A percentile compares a stretch with the other conserved stretches of the same genome.
These are phyloP conservation scores for Numenius phaeopus DNA, from an alignment of 2,797 vertebrate species.

Conservation along the genomic window DNA sequence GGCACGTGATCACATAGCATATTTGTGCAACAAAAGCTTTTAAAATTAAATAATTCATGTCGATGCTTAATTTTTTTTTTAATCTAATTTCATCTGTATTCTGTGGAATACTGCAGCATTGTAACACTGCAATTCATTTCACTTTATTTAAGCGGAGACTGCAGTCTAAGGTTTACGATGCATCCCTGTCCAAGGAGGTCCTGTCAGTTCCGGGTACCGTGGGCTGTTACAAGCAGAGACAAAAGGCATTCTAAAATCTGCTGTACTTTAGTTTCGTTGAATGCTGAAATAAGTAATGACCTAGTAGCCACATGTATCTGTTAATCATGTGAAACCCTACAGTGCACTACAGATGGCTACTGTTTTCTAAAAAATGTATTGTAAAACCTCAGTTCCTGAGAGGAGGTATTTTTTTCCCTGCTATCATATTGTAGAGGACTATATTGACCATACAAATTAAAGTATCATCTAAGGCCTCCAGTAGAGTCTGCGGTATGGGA, in stretches of 20 bases:
- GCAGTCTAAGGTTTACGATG: neutral
- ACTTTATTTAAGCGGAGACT: neutral
- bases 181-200: neutral
- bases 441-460: neutral
- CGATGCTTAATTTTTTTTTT: neutral
- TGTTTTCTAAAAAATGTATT: neutral
- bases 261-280: neutral
- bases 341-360: neutral
- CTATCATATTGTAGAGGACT: neutral
- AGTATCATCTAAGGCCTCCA: neutral
- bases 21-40: neutral
- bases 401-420: neutral
- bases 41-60: neutral
- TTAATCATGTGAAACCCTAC: neutral
- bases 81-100: neutral
- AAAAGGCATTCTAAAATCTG: neutral
- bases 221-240: neutral
- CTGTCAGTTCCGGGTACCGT: neutral
- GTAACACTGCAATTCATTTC: neutral
- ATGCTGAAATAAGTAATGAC: neutral
- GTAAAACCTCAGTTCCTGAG: neutral
- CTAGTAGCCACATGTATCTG: neutral
- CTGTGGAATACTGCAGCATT: neutral
- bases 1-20: neutral
- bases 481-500: neutral